phyloP scores from a whole-genome alignment of 2,888 invertebrate genomes.

The Resseliella maxima region DNA sequence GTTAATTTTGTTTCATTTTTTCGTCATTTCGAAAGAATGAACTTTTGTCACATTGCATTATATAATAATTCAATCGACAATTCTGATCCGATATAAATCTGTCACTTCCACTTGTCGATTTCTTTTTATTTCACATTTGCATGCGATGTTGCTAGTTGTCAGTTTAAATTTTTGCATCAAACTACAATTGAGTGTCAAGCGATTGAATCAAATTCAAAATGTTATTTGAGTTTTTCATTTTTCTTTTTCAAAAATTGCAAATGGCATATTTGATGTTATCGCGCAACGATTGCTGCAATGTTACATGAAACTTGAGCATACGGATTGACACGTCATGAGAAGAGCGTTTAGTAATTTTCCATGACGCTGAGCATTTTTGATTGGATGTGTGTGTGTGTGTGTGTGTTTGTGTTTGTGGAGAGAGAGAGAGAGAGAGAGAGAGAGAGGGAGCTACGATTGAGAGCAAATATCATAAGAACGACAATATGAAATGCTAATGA shows the following conservation, averaged over 20 bases:
- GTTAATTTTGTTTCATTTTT: not conserved
- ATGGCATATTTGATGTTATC: no score
- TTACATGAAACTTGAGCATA: no score
- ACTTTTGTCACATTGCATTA: not conserved
- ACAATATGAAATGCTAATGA: not conserved
- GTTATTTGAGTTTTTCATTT: no score
- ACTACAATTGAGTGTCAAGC: not conserved
- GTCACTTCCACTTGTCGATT: not conserved
- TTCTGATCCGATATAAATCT: not conserved
- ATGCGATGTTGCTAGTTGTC: not conserved
- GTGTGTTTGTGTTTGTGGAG: not conserved
- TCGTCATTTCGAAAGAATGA: not conserved
- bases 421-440: no score
- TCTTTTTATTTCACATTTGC: not conserved
- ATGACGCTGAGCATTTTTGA: not conserved
- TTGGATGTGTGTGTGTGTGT: not conserved
- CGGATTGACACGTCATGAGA: not conserved
- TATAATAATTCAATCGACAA: not conserved
- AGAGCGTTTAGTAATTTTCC: not conserved
- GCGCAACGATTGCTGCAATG: no score
- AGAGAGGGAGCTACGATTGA: no score
- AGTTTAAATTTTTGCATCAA: not conserved
- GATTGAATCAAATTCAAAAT: no score
- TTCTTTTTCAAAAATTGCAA: no score
- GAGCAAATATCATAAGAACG: no score